Conservation (phyloP, 2,113 vertebrate species). For the Oxygymnocypris stewartii region DNA sequence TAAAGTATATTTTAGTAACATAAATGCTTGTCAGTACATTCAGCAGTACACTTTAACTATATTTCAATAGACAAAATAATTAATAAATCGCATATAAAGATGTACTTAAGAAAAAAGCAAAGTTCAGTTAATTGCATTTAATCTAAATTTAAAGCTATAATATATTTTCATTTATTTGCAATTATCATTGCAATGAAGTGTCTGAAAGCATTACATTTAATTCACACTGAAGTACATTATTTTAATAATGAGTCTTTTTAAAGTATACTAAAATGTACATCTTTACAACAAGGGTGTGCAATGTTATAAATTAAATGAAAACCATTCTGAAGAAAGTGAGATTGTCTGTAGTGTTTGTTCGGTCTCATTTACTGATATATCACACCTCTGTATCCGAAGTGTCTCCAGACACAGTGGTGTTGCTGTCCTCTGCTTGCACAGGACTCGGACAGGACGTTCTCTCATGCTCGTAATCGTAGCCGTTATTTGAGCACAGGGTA, state of each 20-base stretch:
- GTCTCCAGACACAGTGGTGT: constrained; percentile 74
- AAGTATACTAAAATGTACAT: too few species aligned
- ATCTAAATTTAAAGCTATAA: not conserved
- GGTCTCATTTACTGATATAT: not conserved
- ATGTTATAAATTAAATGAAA: not conserved
- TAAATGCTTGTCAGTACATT: too few species aligned
- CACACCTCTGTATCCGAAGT: constrained; percentile 86
- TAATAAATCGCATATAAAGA: too few species aligned
- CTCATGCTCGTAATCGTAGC: constrained; percentile 89
- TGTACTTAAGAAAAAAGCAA: too few species aligned
- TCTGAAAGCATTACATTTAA: too few species aligned
- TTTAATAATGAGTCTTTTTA: too few species aligned
- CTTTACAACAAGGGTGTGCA: not conserved
- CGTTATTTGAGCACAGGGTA: constrained; percentile 86
- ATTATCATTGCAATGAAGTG: not conserved
- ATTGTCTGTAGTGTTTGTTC: not conserved
- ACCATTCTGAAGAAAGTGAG: too few species aligned
- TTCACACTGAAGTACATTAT: too few species aligned
- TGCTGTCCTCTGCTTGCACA: constrained; percentile 61
- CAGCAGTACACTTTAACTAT: too few species aligned
- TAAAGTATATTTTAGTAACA: too few species aligned
- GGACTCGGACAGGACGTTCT: constrained; percentile 72
- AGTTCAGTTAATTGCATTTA: not conserved
- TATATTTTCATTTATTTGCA: not conserved
- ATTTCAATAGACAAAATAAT: too few species aligned